phyloP scores from a whole-genome alignment of 2,113 vertebrate genomes.

The Trogon surrucura region DNA sequence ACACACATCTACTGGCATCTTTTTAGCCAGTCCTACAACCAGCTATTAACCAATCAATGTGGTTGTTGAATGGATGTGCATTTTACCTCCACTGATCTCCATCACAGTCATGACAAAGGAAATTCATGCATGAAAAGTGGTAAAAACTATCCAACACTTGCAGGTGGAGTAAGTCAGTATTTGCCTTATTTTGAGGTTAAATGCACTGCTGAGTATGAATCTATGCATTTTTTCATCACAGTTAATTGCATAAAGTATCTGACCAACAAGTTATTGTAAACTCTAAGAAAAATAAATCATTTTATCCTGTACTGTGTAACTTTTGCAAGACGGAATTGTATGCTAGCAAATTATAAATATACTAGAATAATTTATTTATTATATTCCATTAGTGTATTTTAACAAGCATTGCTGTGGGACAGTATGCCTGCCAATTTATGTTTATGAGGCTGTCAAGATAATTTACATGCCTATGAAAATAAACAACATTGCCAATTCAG shows the following conservation, averaged over 20 bases:
- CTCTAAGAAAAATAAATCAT: not conserved
- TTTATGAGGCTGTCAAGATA: constrained; percentile 83
- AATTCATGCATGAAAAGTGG: not conserved
- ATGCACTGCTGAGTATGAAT: not conserved
- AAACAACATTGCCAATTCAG: constrained; percentile 78
- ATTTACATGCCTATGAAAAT: constrained; percentile 84
- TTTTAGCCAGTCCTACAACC: not conserved
- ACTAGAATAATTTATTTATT: constrained; percentile 81
- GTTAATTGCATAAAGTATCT: not conserved
- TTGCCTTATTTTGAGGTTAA: not conserved
- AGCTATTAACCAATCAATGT: not conserved
- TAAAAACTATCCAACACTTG: not conserved
- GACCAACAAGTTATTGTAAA: not conserved
- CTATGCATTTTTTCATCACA: not conserved
- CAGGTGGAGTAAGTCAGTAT: not conserved
- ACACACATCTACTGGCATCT: not conserved
- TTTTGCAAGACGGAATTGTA: not conserved
- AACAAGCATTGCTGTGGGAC: constrained; percentile 80
- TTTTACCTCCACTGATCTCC: not conserved
- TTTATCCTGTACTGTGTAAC: not conserved
- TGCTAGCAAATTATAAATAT: constrained; percentile 47
- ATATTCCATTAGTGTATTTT: constrained; percentile 81
- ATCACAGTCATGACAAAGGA: not conserved
- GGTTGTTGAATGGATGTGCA: not conserved
- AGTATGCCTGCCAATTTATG: constrained; percentile 83